Conservation (phyloP, 2,888 invertebrate genomes). For the Druceiella hillmani region DNA sequence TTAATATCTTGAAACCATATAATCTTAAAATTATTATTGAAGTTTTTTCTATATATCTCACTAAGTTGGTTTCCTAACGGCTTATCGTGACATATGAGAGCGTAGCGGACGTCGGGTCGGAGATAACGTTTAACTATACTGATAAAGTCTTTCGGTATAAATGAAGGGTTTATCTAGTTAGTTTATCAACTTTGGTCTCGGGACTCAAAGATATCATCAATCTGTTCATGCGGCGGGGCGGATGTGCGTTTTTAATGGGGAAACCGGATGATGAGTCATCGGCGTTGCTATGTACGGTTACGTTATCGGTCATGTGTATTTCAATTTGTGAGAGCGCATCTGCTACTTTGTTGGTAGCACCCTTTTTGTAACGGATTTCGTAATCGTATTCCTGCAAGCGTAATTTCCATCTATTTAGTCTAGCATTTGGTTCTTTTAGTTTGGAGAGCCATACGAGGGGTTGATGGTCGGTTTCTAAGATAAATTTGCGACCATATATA, state of each 20-base stretch:
- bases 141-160: not conserved
- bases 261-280: not conserved
- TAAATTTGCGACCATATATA: constrained; percentile 1
- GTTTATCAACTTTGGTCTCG: not conserved
- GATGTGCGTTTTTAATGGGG: not conserved
- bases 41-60: not conserved
- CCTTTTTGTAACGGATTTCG: not conserved
- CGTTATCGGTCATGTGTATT: not conserved
- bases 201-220: not conserved
- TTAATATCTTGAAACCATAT: not conserved
- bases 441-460: not conserved
- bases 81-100: not conserved
- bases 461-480: not conserved
- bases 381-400: constrained; percentile 2
- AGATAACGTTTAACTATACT: too few relatives aligned
- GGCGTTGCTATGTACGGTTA: not conserved
- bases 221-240: not conserved
- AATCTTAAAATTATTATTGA: not conserved
- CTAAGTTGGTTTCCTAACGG: not conserved
- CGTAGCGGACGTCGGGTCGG: too few relatives aligned
- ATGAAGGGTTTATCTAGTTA: not conserved
- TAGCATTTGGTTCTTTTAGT: constrained; percentile 1
- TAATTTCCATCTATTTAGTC: constrained; percentile 1
- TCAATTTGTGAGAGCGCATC: constrained; percentile 2
- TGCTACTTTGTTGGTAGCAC: not conserved